A percentile compares a stretch with the other conserved stretches of the same genome.
These are phyloP conservation scores for Aspidoscelis tigris DNA, from an alignment of 2,113 vertebrate species.

Conservation along the genomic window DNA sequence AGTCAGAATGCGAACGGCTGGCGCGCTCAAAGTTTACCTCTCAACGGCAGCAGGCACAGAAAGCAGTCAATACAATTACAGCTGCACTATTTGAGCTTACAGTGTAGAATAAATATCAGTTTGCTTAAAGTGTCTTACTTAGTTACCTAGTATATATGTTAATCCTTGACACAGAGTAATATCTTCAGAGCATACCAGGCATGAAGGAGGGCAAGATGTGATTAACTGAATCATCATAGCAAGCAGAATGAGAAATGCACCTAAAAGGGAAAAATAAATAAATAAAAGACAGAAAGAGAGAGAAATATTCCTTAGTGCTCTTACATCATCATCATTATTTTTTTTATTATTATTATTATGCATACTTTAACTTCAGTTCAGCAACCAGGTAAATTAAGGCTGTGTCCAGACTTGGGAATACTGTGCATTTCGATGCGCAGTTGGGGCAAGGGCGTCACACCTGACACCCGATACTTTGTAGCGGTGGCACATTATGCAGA, in stretches of 20 bases:
- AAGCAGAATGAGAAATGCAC: slow-evolving; percentile 66
- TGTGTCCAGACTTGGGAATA: no score
- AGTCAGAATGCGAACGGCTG: neutral
- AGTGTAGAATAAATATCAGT: neutral
- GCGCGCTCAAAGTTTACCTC: slow-evolving; percentile 28
- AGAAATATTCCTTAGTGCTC: neutral
- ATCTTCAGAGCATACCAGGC: slow-evolving; percentile 71
- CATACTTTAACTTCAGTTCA: neutral
- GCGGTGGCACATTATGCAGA: no score
- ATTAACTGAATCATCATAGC: slow-evolving; percentile 48
- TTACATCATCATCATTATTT: no score
- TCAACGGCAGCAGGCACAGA: neutral
- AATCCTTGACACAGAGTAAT: slow-evolving; percentile 78
- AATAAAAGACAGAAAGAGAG: neutral
- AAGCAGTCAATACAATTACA: neutral
- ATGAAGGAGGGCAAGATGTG: slow-evolving; percentile 71
- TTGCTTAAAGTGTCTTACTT: neutral
- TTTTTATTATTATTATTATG: neutral
- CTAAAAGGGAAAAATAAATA: slow-evolving; percentile 64
- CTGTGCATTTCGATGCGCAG: no score
- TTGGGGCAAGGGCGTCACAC: no score
- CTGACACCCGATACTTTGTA: no score
- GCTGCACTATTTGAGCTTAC: neutral
- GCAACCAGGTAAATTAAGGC: slow-evolving; percentile 11
- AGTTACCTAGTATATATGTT: slow-evolving; percentile 71